Evolutionary conservation across 2,888 invertebrate genomes (phyloP).

Genomic region (Epistrophe grossulariae): DNA sequence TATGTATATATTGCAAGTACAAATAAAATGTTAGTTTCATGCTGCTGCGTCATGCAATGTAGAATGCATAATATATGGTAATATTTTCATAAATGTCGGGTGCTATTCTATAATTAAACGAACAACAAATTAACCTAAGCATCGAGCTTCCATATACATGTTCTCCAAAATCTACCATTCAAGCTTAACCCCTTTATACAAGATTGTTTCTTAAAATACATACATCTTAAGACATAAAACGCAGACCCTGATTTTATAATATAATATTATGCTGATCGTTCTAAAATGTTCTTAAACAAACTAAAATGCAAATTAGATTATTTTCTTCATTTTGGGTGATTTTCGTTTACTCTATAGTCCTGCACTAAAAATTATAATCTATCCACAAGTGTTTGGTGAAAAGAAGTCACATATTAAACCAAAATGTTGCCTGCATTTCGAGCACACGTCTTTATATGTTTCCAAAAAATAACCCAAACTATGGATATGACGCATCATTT

Average conservation of each 20-base stretch:
- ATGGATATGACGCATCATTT: slow-evolving; percentile 3
- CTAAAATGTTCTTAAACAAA: not conserved
- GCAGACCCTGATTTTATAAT: not conserved
- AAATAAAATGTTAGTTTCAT: too few relatives aligned
- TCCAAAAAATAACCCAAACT: not conserved
- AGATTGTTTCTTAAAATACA: too few relatives aligned
- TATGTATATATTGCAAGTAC: too few relatives aligned
- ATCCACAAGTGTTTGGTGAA: not conserved
- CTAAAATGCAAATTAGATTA: not conserved
- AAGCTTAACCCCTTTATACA: too few relatives aligned
- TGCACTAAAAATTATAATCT: not conserved
- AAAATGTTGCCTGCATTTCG: not conserved
- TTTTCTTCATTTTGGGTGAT: not conserved
- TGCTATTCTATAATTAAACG: too few relatives aligned
- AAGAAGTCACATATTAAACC: not conserved
- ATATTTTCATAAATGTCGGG: too few relatives aligned
- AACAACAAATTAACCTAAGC: too few relatives aligned
- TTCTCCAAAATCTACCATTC: too few relatives aligned
- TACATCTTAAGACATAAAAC: too few relatives aligned
- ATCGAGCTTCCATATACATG: too few relatives aligned
- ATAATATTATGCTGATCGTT: not conserved
- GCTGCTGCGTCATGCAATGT: too few relatives aligned
- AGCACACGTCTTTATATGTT: not conserved
- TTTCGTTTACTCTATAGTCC: not conserved
- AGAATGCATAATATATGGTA: too few relatives aligned